Percentiles rank a stretch among this genome's conserved stretches.
Evolutionary conservation across 2,113 vertebrate species (phyloP).

Genomic region (Perca flavescens): DNA sequence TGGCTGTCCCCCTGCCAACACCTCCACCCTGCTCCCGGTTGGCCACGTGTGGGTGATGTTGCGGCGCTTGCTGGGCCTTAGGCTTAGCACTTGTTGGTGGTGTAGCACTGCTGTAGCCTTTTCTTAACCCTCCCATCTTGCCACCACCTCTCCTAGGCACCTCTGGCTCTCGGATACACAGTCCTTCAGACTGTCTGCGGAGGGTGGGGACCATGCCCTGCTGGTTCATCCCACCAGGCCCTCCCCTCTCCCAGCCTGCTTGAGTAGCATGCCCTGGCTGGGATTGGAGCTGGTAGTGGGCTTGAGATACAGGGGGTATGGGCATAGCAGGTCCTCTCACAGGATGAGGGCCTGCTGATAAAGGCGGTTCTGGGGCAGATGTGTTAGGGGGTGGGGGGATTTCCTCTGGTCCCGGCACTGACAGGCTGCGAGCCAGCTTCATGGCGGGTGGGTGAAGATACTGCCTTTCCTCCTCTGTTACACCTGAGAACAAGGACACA

Average conservation of each 20-base stretch:
- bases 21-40: constrained; percentile 68
- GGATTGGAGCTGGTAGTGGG: constrained; percentile 78
- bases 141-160: constrained; percentile 79
- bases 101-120: constrained; percentile 84
- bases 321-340: constrained; percentile 78
- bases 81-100: constrained; percentile 83
- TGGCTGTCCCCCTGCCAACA: constrained; percentile 54
- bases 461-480: constrained; percentile 91
- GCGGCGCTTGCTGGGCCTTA: constrained; percentile 73
- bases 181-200: constrained; percentile 77
- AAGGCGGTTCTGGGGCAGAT: constrained; percentile 90
- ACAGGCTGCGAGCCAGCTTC: constrained; percentile 93
- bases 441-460: constrained; percentile 90
- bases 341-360: constrained; percentile 87
- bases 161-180: constrained; percentile 75
- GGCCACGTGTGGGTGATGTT: constrained; percentile 60
- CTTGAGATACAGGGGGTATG: constrained; percentile 74
- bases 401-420: constrained; percentile 92
- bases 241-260: constrained; percentile 75
- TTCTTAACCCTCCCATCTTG: constrained; percentile 83
- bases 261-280: constrained; percentile 74
- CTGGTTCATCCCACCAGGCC: constrained; percentile 68
- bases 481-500: constrained; percentile 79
- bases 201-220: constrained; percentile 76
- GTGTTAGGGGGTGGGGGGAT: constrained; percentile 93